These are phyloP conservation scores for Diarsia rubi DNA, from an alignment of 2,888 invertebrate genomes.

Conservation along the genomic window DNA sequence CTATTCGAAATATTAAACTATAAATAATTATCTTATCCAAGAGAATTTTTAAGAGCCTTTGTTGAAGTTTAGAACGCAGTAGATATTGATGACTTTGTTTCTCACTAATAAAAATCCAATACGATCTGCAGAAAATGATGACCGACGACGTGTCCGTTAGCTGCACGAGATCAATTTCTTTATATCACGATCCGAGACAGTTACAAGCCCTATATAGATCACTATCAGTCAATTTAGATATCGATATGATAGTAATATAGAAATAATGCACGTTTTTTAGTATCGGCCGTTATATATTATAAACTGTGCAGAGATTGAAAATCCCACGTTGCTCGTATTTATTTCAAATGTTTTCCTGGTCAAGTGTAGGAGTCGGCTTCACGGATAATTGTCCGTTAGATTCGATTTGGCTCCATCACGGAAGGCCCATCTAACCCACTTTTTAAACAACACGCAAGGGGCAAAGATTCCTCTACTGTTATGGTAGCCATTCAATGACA, in stretches of 20 bases:
- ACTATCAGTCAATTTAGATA: slow-evolving; percentile 67
- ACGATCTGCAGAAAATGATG: slow-evolving; percentile 41
- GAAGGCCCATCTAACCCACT: slow-evolving; percentile 51
- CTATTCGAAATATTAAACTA: slow-evolving; percentile 8
- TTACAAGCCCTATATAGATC: slow-evolving; percentile 68
- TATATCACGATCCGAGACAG: slow-evolving; percentile 66
- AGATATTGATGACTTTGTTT: background rate
- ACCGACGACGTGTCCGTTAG: slow-evolving; percentile 60
- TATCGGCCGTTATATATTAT: slow-evolving; percentile 64
- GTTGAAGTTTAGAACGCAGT: background rate
- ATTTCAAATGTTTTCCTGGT: slow-evolving; percentile 46
- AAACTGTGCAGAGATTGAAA: slow-evolving; percentile 64
- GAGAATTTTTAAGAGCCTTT: background rate
- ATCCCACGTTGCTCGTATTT: slow-evolving; percentile 58
- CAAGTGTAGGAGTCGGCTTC: slow-evolving; percentile 53
- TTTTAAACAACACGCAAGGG: slow-evolving; percentile 58
- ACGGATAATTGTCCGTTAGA: slow-evolving; percentile 44
- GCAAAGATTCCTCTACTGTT: slow-evolving; percentile 51
- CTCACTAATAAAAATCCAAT: slow-evolving; percentile 33
- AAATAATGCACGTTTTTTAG: slow-evolving; percentile 66
- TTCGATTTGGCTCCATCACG: slow-evolving; percentile 56
- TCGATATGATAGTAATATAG: slow-evolving; percentile 65
- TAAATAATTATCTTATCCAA: background rate
- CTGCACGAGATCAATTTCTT: slow-evolving; percentile 66
- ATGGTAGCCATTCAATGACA: slow-evolving; percentile 48